Evolutionary conservation across 2,113 vertebrate species (phyloP).

Genomic region (Paracanthobrama guichenoti): DNA sequence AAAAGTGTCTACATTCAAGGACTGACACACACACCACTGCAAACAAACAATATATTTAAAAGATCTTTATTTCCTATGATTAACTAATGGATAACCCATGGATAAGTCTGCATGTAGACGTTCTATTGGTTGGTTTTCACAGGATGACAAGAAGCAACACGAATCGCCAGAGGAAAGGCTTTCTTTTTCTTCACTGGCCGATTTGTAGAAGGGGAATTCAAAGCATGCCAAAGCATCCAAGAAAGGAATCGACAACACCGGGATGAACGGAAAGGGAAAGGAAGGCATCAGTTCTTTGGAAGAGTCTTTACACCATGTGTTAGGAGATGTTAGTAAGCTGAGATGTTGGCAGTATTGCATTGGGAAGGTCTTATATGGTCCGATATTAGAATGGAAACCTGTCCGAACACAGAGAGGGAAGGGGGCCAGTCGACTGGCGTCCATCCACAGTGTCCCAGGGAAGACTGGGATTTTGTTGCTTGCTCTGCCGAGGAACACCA

Average conservation of each 20-base stretch:
- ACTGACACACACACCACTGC: slow-evolving; percentile 55
- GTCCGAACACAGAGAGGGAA: slow-evolving; percentile 43
- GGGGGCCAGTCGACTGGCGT: slow-evolving; percentile 49
- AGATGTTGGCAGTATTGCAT: slow-evolving; percentile 70
- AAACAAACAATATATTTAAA: slow-evolving; percentile 68
- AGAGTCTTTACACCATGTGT: slow-evolving; percentile 48
- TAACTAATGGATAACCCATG: slow-evolving; percentile 67
- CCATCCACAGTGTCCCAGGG: slow-evolving; percentile 63
- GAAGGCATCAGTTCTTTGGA: slow-evolving; percentile 59
- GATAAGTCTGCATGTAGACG: slow-evolving; percentile 64
- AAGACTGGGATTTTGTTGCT: slow-evolving; percentile 76
- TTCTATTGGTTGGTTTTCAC: slow-evolving; percentile 62
- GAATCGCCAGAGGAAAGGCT: slow-evolving; percentile 44
- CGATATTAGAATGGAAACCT: slow-evolving; percentile 35
- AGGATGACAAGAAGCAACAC: slow-evolving; percentile 65
- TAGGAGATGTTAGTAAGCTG: slow-evolving; percentile 60
- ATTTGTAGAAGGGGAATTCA: slow-evolving; percentile 59
- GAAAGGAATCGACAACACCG: slow-evolving; percentile 71
- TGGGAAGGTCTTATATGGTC: slow-evolving; percentile 54
- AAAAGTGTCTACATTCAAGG: not conserved
- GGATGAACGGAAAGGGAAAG: slow-evolving; percentile 56
- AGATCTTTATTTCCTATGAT: slow-evolving; percentile 76
- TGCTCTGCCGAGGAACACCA: slow-evolving; percentile 60
- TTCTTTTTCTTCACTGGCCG: slow-evolving; percentile 61
- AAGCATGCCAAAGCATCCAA: slow-evolving; percentile 74